Percentiles rank a stretch among this genome's conserved stretches.
Conservation (phyloP, 2,888 invertebrate genomes). For the Leistus spinibarbis region DNA sequence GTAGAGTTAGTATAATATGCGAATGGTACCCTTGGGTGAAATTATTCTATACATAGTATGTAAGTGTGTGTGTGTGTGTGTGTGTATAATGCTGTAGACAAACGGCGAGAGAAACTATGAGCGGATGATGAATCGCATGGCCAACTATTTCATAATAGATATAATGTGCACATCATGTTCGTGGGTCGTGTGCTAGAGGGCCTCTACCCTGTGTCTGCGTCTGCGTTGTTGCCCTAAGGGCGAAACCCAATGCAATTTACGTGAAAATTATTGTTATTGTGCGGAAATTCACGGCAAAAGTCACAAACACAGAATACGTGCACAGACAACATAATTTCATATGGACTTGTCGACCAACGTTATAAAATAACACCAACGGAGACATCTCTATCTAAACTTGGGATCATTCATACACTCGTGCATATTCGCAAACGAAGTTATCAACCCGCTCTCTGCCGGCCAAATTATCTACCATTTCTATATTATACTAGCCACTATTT, state of each 20-base stretch:
- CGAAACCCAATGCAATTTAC: conserved; percentile 4
- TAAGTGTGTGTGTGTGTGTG: background rate
- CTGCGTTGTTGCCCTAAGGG: background rate
- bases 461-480: too few relatives aligned
- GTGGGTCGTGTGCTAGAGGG: background rate
- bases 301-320: background rate
- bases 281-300: conserved; percentile 19
- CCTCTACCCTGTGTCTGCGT: background rate
- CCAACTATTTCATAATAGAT: conserved; percentile 26
- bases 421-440: too few relatives aligned
- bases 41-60: too few relatives aligned
- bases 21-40: too few relatives aligned
- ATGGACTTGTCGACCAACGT: background rate
- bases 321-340: background rate
- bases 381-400: too few relatives aligned
- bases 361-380: background rate
- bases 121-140: conserved; percentile 17
- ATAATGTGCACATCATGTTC: conserved; percentile 15
- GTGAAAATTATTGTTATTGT: conserved; percentile 29
- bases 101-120: background rate
- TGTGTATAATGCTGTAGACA: too few relatives aligned
- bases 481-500: too few relatives aligned
- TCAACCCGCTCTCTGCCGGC: too few relatives aligned
- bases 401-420: too few relatives aligned
- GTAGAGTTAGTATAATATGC: too few relatives aligned